Base-by-base conservation (phyloP, 2,113 vertebrate species). In the Illadopsis cleaveri region DNA sequence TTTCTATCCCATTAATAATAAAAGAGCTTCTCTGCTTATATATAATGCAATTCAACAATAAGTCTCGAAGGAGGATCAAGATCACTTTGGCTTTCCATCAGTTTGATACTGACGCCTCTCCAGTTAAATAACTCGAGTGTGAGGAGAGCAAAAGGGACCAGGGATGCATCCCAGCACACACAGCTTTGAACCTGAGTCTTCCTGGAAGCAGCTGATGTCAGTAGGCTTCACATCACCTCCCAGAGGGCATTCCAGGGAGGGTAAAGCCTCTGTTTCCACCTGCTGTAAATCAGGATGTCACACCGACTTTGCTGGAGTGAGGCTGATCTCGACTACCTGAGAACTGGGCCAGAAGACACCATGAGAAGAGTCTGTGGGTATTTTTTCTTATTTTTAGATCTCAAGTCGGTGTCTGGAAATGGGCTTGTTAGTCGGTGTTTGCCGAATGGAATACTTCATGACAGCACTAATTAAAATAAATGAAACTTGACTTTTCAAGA, bases 401-500 rank as follows among this genome's bases (percentile, higher is more conserved):
- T 92, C 51, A 71, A 82, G 70, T 1, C 4, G 31, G 51, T 92
- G 82, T 68, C 68, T 96, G 82, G 48, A 69, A 85, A 87, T 91
- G 70, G 82, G 84, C 80, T 95, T 90, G 86, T 90, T 96, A 93
- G 84, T 89, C 84, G 42, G 91, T 25, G 89, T 86, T 82, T 91
- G 95, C 81, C 0, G 4, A 94, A 91, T 1, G 30, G 86, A 95
- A 89, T 92, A 79, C 90, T 92, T 95, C 70, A 48, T 86, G 92
- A 86, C 86, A 87, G 86, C 4, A 1, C 89, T 95, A 95, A 97
- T 97, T 96, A 94, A 96, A 97, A 94, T 87, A 96, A 95, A 96
- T 97, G 96, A 96, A 96, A 96, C 94, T 96, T 96, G 95, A 87
- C 95, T 97, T 96, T 97, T 96, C 73, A 87, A 91, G 89, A 94